Base-by-base conservation (phyloP, 2,113 vertebrate genomes). In the Erpornis zantholeuca region DNA sequence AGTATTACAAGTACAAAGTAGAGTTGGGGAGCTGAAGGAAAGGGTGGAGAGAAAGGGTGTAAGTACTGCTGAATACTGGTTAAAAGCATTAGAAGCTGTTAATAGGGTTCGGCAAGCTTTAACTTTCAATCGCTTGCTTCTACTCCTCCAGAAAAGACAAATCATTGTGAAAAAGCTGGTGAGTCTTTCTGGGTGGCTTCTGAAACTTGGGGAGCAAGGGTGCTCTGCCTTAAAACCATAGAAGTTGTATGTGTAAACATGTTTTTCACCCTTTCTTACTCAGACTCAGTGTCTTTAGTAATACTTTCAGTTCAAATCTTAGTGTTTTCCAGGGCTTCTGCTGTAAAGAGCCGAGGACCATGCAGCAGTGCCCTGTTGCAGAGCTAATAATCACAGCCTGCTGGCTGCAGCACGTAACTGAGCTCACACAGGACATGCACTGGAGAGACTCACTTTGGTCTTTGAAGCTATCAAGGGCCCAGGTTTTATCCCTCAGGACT, bases 351-450 rank as follows among this genome's bases (percentile, higher is more conserved):
- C 40, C 44, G 44, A 59, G 47, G 28, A 19, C 42, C 2, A 2
- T 4, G 25, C 64, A 54, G 56, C 44, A n/a, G 10, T 35, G 59
- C 31, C 14, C 40, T 36, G 11, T 2, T 7, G 42, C 57, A 54
- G 75, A 40, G 31, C 27, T 45, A 6, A 12, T 18, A 53, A 25
- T 49, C 53, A n/a, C 70, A 45, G 50, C 38, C 33, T 1, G 18
- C 29, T 64, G 53, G 18, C 68, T 81, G 73, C 50, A 42, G 57
- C 8, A 2, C 1, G 0, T 16, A 28, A 7, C 40, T 2, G 2
- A 63, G 49, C 49, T 82, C 35, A 70, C n/a, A 19, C 12, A 22
- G 63, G 19, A 5, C 59, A 3, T 1, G 2, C 53, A 42, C 23
- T 50, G 49, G 6, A 50, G 80, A 59, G 22, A 10, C 40, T 75